phyloP scores from a whole-genome alignment of 2,888 invertebrate species.

The Syrista parreyssii region DNA sequence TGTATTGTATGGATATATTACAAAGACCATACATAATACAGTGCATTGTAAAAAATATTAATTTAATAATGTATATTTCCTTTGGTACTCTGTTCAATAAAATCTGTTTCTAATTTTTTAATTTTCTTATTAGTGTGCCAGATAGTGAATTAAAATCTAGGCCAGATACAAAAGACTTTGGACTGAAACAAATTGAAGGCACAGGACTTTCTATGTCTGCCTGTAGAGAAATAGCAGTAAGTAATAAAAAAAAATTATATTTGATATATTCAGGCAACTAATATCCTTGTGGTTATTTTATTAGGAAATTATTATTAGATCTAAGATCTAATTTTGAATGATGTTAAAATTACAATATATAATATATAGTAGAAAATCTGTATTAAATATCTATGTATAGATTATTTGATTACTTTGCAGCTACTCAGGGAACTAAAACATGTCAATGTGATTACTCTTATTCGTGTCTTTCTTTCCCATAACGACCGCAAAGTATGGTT shows the following conservation, averaged over 20 bases:
- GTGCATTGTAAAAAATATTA: not conserved
- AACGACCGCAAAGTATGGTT: slow-evolving; percentile 97
- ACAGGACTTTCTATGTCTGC: slow-evolving; percentile 99
- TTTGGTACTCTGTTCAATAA: not conserved
- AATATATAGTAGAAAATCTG: too few relatives aligned
- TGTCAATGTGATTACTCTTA: slow-evolving; percentile 95
- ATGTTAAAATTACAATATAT: too few relatives aligned
- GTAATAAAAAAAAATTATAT: slow-evolving; percentile 51
- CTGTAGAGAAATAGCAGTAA: slow-evolving; percentile 96
- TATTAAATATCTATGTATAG: too few relatives aligned
- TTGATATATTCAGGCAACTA: too few relatives aligned
- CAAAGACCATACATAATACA: too few relatives aligned
- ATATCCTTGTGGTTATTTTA: too few relatives aligned
- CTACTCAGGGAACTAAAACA: slow-evolving; percentile 95
- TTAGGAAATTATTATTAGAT: too few relatives aligned
- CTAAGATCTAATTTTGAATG: too few relatives aligned
- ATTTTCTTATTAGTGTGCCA: slow-evolving; percentile 48
- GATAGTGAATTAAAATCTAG: slow-evolving; percentile 65
- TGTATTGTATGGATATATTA: too few relatives aligned
- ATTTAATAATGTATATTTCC: slow-evolving; percentile 7
- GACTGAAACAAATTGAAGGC: slow-evolving; percentile 98
- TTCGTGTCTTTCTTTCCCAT: slow-evolving; percentile 96
- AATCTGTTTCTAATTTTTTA: not conserved
- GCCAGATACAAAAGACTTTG: slow-evolving; percentile 91
- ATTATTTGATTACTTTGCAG: slow-evolving; percentile 68